phyloP scores from a whole-genome alignment of 2,888 invertebrate species.

The Urechis unicinctus region DNA sequence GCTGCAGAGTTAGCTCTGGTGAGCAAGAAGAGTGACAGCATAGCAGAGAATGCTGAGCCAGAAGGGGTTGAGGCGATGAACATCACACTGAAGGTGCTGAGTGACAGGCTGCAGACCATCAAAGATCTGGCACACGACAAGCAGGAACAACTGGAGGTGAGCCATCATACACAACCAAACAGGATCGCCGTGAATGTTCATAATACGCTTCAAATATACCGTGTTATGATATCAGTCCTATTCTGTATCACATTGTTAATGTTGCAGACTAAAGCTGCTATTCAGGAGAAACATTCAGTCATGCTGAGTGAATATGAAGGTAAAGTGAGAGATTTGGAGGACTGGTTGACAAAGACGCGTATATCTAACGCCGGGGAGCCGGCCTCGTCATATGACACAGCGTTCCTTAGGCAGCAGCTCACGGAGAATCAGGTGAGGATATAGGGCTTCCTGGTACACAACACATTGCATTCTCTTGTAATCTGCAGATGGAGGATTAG shows the following conservation, averaged over 20 bases:
- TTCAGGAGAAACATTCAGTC: too few relatives aligned
- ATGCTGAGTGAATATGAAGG: conserved; percentile 13
- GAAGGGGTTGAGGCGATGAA: not conserved
- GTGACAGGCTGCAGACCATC: too few relatives aligned
- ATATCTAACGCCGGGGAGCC: conserved; percentile 28
- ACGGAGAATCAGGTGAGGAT: conserved; percentile 30
- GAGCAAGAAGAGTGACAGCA: not conserved
- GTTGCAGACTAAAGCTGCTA: too few relatives aligned
- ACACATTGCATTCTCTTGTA: too few relatives aligned
- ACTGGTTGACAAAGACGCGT: conserved; percentile 36
- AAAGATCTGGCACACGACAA: too few relatives aligned
- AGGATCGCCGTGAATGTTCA: too few relatives aligned
- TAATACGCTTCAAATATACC: too few relatives aligned
- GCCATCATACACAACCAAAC: too few relatives aligned
- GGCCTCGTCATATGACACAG: conserved; percentile 26
- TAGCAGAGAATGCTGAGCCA: not conserved
- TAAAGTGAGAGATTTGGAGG: conserved; percentile 30
- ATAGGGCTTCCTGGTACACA: too few relatives aligned
- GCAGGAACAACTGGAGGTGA: too few relatives aligned
- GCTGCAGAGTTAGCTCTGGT: conserved; percentile 12
- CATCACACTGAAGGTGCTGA: conserved; percentile 1
- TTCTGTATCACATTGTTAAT: too few relatives aligned
- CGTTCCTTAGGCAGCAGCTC: conserved; percentile 28
- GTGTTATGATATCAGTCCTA: too few relatives aligned
- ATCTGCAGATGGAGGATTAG: not conserved